Evolutionary conservation across 2,888 invertebrate species (phyloP).

Genomic region (Torymus auratus): DNA sequence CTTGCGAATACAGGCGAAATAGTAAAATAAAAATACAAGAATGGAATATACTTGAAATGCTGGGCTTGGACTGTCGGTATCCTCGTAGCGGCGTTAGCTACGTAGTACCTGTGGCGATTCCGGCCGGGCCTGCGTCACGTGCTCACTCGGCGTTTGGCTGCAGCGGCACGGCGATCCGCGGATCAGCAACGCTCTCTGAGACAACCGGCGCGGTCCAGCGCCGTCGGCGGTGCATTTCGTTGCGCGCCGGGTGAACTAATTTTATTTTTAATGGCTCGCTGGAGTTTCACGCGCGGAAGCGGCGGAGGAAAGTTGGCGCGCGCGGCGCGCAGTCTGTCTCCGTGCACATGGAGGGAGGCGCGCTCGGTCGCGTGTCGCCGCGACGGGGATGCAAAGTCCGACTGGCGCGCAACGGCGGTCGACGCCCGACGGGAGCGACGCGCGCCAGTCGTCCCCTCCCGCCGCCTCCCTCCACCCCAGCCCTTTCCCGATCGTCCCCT

Average conservation of each 20-base stretch:
- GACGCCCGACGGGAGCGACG: constrained; percentile 69
- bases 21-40: no score
- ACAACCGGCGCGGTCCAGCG: not conserved
- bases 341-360: no score
- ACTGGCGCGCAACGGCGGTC: constrained; percentile 69
- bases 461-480: constrained; percentile 42
- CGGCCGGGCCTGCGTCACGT: constrained; percentile 41
- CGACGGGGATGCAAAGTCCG: constrained; percentile 61
- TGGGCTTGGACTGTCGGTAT: no score
- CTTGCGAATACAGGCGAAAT: no score
- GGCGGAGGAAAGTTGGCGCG: no score
- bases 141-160: constrained; percentile 12
- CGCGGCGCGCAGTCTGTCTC: no score
- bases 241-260: no score
- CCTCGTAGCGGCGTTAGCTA: no score
- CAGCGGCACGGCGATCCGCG: not conserved
- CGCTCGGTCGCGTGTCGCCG: constrained; percentile 9
- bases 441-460: constrained; percentile 60
- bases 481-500: constrained; percentile 40
- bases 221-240: not conserved
- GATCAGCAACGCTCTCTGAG: not conserved
- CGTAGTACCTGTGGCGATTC: not conserved
- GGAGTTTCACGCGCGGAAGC: no score
- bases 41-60: no score
- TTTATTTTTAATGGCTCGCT: no score